These are phyloP conservation scores for Oreohelix idahoensis DNA, from an alignment of 1,140 invertebrate species.

Conservation along the genomic window DNA sequence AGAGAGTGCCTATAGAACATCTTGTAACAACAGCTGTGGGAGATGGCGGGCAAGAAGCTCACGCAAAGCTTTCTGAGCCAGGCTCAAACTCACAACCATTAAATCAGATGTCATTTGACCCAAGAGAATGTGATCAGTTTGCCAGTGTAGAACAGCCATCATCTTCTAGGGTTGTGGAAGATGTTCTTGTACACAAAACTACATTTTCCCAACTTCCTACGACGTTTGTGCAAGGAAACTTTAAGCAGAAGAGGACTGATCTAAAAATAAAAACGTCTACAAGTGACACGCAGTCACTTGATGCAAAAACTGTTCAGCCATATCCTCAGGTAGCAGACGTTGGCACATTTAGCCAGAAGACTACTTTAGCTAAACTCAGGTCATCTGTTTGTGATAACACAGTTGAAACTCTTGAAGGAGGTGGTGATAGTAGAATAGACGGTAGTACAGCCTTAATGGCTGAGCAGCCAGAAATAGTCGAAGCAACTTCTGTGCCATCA, in stretches of 20 bases:
- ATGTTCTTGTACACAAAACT: no score
- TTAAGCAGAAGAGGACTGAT: no score
- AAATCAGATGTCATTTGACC: background rate
- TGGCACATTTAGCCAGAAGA: background rate
- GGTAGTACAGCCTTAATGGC: background rate
- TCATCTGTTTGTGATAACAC: background rate
- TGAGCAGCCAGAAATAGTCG: background rate
- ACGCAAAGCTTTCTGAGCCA: background rate
- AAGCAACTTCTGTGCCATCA: no score
- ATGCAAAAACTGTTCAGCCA: background rate
- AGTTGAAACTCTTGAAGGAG: background rate
- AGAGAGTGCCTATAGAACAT: slow-evolving; percentile 15
- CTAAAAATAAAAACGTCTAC: no score
- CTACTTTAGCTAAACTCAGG: background rate
- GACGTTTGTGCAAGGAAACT: no score
- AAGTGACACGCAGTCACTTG: no score
- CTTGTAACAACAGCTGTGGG: slow-evolving; percentile 10
- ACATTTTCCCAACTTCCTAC: no score
- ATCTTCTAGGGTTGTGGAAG: no score
- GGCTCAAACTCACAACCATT: background rate
- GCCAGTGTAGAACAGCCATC: no score
- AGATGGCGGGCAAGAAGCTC: slow-evolving; percentile 14
- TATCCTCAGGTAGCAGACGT: background rate
- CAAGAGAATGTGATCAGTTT: background rate
- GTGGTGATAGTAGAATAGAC: background rate